Percentiles rank a stretch among this genome's conserved stretches.
These are phyloP conservation scores for Sebastes hopkinsi DNA, from an alignment of 2,797 vertebrate species.

Conservation along the genomic window DNA sequence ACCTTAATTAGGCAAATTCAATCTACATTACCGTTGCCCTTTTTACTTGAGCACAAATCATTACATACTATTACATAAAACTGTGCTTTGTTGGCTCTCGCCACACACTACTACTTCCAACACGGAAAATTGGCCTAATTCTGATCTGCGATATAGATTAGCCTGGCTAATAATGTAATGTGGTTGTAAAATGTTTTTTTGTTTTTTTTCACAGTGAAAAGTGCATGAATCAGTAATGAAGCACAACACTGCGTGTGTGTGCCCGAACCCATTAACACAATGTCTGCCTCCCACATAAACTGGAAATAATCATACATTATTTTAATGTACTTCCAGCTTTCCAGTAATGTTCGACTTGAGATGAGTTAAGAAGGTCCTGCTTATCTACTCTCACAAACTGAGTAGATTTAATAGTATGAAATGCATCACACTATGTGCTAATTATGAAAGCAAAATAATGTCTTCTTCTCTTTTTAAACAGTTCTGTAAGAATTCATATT, in stretches of 20 bases:
- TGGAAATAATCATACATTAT: constrained; percentile 19
- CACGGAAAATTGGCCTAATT: not conserved
- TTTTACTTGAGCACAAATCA: constrained; percentile 28
- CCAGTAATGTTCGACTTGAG: constrained; percentile 24
- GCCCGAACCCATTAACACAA: constrained; percentile 36
- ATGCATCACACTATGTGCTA: not conserved
- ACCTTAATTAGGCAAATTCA: constrained; percentile 21
- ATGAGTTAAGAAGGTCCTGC: not conserved
- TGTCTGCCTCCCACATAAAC: constrained; percentile 29
- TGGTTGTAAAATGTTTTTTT: not conserved
- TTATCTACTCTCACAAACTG: not conserved
- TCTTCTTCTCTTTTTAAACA: not conserved
- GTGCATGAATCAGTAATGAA: constrained; percentile 50
- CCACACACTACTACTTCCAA: constrained; percentile 3
- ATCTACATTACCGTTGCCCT: not conserved
- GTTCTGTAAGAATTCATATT: not conserved
- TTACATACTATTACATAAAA: constrained; percentile 4
- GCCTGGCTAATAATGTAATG: constrained; percentile 22
- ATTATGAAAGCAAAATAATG: not conserved
- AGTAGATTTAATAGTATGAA: not conserved
- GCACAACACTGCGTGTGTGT: constrained; percentile 10
- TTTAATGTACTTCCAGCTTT: constrained; percentile 6
- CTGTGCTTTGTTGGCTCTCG: constrained; percentile 3
- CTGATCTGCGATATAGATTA: constrained; percentile 28
- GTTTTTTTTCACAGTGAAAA: constrained; percentile 15